Evolutionary conservation across 2,797 vertebrate genomes (phyloP).

Genomic region (Melanotaenia nigrans): DNA sequence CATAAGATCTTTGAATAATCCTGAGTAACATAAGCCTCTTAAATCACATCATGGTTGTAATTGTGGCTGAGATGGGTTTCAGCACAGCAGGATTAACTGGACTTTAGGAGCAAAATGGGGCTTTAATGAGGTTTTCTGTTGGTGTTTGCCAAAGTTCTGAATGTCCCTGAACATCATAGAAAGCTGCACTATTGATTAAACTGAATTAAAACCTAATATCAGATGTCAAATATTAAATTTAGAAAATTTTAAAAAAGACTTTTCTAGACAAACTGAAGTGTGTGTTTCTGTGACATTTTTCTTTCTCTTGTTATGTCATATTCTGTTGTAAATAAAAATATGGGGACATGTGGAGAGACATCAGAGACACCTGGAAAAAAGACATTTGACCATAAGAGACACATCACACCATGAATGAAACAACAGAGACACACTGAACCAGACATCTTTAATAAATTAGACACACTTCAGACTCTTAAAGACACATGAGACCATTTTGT

Average conservation of each 20-base stretch:
- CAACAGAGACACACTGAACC: too few relatives aligned
- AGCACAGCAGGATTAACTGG: slow-evolving; percentile 26
- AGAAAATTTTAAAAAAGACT: not conserved
- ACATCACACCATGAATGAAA: not conserved
- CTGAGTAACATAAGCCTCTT: slow-evolving; percentile 38
- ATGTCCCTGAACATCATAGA: slow-evolving; percentile 23
- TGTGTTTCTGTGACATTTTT: not conserved
- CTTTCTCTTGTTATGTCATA: not conserved
- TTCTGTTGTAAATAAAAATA: slow-evolving; percentile 18
- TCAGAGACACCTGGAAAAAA: not conserved
- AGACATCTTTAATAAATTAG: too few relatives aligned
- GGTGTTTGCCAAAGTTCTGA: slow-evolving; percentile 13
- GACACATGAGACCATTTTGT: not conserved
- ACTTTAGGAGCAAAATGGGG: slow-evolving; percentile 19
- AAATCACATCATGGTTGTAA: slow-evolving; percentile 27
- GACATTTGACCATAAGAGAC: not conserved
- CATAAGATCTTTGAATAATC: slow-evolving; percentile 35
- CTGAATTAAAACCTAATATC: not conserved
- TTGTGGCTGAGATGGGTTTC: slow-evolving; percentile 28
- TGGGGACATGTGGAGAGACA: slow-evolving; percentile 28
- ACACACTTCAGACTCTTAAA: not conserved
- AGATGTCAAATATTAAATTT: not conserved
- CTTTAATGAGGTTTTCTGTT: slow-evolving; percentile 37
- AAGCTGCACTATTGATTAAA: not conserved
- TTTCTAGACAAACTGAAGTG: not conserved